Base-by-base conservation (phyloP, 2,888 invertebrate species). In the Platycheirus rosarum region DNA sequence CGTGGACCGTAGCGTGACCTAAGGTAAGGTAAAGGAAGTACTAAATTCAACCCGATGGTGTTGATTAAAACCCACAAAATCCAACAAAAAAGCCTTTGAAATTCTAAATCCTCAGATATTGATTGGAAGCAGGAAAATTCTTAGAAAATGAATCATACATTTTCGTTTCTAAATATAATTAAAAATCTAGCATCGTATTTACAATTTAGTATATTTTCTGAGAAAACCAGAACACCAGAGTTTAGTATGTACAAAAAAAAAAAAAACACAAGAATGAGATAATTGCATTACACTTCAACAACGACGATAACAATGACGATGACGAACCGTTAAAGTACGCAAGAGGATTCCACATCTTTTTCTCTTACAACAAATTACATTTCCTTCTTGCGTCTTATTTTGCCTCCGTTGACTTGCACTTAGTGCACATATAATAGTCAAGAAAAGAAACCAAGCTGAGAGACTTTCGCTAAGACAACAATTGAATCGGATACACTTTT, bases 401-500 rank as follows among this genome's bases (percentile, higher is more conserved):
- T 18, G 14, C 14, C 42, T 44, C 60, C 42, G n/a, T 11, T 42
- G 42, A 60, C 42, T 44, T 60, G 60, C 60, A 60, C 60, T 60
- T 60, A 29, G 42, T 42, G 16, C 14, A 44, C 16, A 51, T 16
- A 32, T 5, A 29, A 11, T 9, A 29, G 23, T n/a, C 2, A 32
- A 14, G 7, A 16, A 3, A 9, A 60, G 29, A 26, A 44, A 29
- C 40, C 20, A 26, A 42, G n/a, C 44, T 60, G 44, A 60, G 60
- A 60, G 23, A 60, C 60, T 60, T 44, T 60, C 60, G 60, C 60
- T 60, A 60, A 60, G 29, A 60, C 42, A 60, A 60, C 66, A 68
- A 68, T 49, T 40, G 35, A 68, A 75, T 68, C 51, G 57, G 60
- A 68, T 53, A 53, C 9, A 46, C 35, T 66, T 42, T 44, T 51